phyloP scores from a whole-genome alignment of 2,888 invertebrate species.

The Iselma pallidipennis region DNA sequence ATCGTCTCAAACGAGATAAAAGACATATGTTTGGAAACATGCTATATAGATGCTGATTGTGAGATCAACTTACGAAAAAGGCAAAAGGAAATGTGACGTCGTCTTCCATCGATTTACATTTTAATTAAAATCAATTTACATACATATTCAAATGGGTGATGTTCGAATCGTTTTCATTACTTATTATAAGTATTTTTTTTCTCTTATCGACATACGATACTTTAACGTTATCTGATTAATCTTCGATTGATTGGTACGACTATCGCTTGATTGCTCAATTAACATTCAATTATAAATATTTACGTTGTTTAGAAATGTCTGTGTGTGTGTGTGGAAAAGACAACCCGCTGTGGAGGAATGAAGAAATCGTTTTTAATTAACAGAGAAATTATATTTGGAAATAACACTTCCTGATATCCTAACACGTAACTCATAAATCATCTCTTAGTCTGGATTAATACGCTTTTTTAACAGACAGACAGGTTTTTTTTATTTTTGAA shows the following conservation, averaged over 20 bases:
- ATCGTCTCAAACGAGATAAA: constrained; percentile 22
- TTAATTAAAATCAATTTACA: constrained; percentile 34
- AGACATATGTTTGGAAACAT: constrained; percentile 22
- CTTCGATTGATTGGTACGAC: constrained; percentile 8
- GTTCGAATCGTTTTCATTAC: constrained; percentile 15
- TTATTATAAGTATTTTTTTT: constrained; percentile 3
- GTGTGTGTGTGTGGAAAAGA: constrained; percentile 7
- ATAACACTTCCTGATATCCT: background rate
- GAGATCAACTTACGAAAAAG: constrained; percentile 6
- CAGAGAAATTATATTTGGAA: background rate
- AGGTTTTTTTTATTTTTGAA: background rate
- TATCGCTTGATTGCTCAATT: background rate
- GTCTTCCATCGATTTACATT: constrained; percentile 28
- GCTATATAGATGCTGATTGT: constrained; percentile 8
- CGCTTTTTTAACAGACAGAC: background rate
- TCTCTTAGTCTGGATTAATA: background rate
- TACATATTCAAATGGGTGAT: constrained; percentile 35
- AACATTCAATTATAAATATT: constrained; percentile 3
- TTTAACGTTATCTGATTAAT: constrained; percentile 18
- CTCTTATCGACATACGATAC: constrained; percentile 21
- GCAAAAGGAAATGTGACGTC: constrained; percentile 13
- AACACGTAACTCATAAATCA: background rate
- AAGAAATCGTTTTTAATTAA: constrained; percentile 1
- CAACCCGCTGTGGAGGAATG: background rate
- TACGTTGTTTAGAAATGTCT: constrained; percentile 6